Evolutionary conservation across 2,797 vertebrate genomes (phyloP), one percentile per base, ranked within the genome.

Genomic region (Perodicticus potto): DNA sequence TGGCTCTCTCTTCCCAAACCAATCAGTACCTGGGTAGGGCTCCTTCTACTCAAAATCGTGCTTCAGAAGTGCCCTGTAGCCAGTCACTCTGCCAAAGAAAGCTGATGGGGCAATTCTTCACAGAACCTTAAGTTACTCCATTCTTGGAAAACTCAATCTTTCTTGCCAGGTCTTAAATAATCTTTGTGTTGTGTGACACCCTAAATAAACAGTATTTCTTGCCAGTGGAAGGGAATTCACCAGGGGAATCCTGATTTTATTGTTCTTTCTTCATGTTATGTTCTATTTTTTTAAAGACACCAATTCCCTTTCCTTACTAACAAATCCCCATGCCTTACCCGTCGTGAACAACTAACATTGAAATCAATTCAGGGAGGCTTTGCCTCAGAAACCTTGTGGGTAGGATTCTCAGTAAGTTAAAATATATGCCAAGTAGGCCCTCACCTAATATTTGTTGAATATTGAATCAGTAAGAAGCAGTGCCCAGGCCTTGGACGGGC

Each of bases 301-400:
- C 17, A 40, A 57, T 90, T 91, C 19, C 53, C 92, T 90, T 88
- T 53, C 49, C 25, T 92, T 89, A n/a, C 72, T 63, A 84, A 91
- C 80, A 84, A 83, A 78, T 86, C 89, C 20, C 14, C 25, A 72
- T 82, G 40, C 12, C 16, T 93, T 92, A 25, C 43, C 61, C 49
- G 76, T 88, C 45, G 57, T 32, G 53, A 59, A 43, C 49, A 20
- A 70, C 27, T n/a, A 59, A 94, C n/a, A 91, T 0, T 32, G 67
- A 72, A 91, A 77, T 23, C 29, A 59, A 69, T 77, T 40, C 69
- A 73, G 43, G 43, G 37, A 87, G 55, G n/a, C 32, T 94, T 34
- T 94, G 80, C 45, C 17, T 86, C 53, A 63, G 82, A 94, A 61
- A 72, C 57, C 29, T 1, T 37, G 20, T 84, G 34, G 32, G 70